phyloP scores from a whole-genome alignment of 1,140 invertebrate genomes.

The Liolophura sinensis region DNA sequence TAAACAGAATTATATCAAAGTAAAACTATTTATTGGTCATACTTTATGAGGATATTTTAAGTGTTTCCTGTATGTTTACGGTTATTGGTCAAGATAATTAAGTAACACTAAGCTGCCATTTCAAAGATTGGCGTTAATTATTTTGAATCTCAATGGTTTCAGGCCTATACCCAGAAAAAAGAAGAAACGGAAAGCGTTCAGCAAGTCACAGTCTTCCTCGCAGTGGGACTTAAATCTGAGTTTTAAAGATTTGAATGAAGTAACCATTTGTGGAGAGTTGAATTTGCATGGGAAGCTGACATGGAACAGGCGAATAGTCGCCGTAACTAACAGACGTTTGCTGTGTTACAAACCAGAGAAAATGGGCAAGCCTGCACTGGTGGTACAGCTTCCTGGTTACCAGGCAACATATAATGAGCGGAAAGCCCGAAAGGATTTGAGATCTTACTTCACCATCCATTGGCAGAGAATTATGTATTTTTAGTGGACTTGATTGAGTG shows the following conservation, averaged over 20 bases:
- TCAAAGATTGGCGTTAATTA: too few relatives aligned
- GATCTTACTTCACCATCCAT: slow-evolving; percentile 31
- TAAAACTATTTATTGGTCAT: too few relatives aligned
- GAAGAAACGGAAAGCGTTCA: slow-evolving; percentile 20
- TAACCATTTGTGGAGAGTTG: slow-evolving; percentile 37
- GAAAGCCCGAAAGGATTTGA: slow-evolving; percentile 34
- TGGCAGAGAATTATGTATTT: slow-evolving; percentile 30
- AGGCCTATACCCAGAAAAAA: slow-evolving; percentile 31
- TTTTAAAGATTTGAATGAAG: slow-evolving; percentile 30
- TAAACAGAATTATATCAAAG: too few relatives aligned
- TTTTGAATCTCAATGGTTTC: slow-evolving; percentile 7
- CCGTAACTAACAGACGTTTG: slow-evolving; percentile 32
- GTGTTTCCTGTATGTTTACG: too few relatives aligned
- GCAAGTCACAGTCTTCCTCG: slow-evolving; percentile 29
- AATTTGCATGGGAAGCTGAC: slow-evolving; percentile 35
- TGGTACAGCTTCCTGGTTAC: slow-evolving; percentile 34
- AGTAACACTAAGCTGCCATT: too few relatives aligned
- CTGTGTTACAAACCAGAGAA: slow-evolving; percentile 43
- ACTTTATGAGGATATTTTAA: too few relatives aligned
- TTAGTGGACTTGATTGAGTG: slow-evolving; percentile 40
- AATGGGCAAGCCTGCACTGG: slow-evolving; percentile 26
- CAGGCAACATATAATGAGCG: slow-evolving; percentile 22
- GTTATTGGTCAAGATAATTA: too few relatives aligned
- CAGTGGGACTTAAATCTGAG: slow-evolving; percentile 37
- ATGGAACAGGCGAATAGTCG: slow-evolving; percentile 34